phyloP scores from a whole-genome alignment of 2,888 invertebrate genomes.

The Drosophila affinis region DNA sequence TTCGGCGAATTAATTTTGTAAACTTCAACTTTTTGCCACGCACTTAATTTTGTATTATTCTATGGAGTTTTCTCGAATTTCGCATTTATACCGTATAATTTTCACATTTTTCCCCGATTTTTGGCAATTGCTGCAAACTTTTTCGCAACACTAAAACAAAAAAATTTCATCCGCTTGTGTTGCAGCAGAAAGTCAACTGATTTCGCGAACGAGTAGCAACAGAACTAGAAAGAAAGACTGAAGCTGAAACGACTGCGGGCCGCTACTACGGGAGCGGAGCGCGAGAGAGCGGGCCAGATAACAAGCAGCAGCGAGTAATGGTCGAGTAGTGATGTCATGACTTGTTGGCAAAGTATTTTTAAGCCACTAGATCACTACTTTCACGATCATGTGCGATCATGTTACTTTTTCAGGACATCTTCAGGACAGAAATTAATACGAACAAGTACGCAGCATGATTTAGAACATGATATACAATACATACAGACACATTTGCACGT shows the following conservation, averaged over 20 bases:
- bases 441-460: neutral
- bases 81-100: slow-evolving; percentile 74
- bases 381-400: neutral
- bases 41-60: slow-evolving; percentile 75
- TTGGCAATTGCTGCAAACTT: slow-evolving; percentile 72
- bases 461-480: neutral
- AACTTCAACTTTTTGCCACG: slow-evolving; percentile 38
- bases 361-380: neutral
- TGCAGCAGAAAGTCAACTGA: slow-evolving; percentile 82
- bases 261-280: slow-evolving; percentile 30
- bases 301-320: slow-evolving; percentile 1
- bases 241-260: slow-evolving; percentile 70
- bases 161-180: slow-evolving; percentile 80
- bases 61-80: slow-evolving; percentile 71
- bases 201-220: slow-evolving; percentile 82
- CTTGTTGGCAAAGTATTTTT: neutral
- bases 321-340: neutral
- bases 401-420: neutral
- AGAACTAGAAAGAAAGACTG: slow-evolving; percentile 81
- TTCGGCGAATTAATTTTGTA: slow-evolving; percentile 48
- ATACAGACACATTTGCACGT: neutral
- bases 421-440: neutral
- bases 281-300: slow-evolving; percentile 19
- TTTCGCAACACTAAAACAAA: slow-evolving; percentile 81
- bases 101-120: slow-evolving; percentile 78